phyloP scores from a whole-genome alignment of 2,888 invertebrate genomes.

The Napeogenes sylphis region DNA sequence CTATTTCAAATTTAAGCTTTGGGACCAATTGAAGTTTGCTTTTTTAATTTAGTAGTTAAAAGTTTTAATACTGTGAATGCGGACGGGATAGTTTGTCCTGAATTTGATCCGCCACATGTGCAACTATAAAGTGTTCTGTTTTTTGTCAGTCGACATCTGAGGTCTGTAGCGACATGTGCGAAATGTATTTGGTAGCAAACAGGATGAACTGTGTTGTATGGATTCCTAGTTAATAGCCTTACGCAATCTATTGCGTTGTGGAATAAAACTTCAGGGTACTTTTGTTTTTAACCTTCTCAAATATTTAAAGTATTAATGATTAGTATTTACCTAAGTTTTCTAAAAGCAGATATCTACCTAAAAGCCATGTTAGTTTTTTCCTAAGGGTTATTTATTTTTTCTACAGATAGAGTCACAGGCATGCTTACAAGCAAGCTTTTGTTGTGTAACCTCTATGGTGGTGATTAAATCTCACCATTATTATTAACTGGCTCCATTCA shows the following conservation, averaged over 20 bases:
- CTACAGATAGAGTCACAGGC: constrained; percentile 61
- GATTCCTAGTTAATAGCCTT: constrained; percentile 14
- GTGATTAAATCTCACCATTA: constrained; percentile 78
- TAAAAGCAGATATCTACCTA: constrained; percentile 50
- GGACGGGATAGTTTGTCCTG: constrained; percentile 41
- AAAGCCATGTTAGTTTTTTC: constrained; percentile 62
- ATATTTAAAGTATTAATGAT: constrained; percentile 46
- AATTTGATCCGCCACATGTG: constrained; percentile 60
- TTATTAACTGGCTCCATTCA: constrained; percentile 77
- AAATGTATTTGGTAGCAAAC: constrained; percentile 50
- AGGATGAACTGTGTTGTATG: constrained; percentile 41
- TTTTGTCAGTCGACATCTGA: constrained; percentile 68
- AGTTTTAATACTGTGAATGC: background rate
- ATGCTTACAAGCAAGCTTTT: constrained; percentile 62
- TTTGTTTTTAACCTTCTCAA: constrained; percentile 7
- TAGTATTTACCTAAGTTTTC: constrained; percentile 51
- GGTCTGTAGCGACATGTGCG: constrained; percentile 64
- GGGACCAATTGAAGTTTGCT: constrained; percentile 15
- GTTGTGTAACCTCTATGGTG: constrained; percentile 74
- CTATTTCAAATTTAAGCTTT: constrained; percentile 45
- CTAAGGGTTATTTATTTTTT: constrained; percentile 51
- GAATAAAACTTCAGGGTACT: background rate
- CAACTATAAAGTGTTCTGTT: constrained; percentile 51
- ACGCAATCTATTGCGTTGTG: constrained; percentile 5
- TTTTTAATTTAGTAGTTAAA: constrained; percentile 1